Evolutionary conservation across 1,140 invertebrate species (phyloP).

Genomic region (Augochlora pura): DNA sequence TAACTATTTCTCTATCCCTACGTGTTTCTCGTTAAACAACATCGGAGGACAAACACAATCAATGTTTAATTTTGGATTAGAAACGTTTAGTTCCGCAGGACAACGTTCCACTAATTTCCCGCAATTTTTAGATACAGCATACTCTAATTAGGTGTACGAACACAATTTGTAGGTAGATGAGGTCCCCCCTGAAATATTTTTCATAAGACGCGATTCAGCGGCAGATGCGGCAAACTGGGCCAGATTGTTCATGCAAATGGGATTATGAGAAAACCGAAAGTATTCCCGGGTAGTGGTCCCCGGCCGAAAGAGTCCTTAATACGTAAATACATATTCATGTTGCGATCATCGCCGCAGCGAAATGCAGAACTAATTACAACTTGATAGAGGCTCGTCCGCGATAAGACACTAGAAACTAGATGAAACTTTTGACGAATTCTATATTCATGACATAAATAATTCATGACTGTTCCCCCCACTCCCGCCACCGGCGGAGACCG

Average conservation of each 20-base stretch:
- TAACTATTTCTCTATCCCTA: no score
- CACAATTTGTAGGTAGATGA: no score
- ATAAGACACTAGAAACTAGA: constrained; percentile 30
- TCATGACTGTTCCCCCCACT: neutral
- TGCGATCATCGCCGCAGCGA: constrained; percentile 9
- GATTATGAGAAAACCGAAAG: constrained; percentile 15
- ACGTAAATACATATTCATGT: constrained; percentile 52
- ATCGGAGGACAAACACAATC: no score
- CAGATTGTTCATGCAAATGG: constrained; percentile 23
- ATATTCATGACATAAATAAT: constrained; percentile 51
- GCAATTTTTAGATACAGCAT: no score
- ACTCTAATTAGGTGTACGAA: no score
- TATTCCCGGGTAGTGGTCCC: neutral
- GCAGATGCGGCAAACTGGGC: neutral
- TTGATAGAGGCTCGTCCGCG: constrained; percentile 25
- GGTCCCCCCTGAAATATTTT: neutral
- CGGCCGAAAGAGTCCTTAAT: constrained; percentile 29
- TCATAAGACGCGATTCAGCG: neutral
- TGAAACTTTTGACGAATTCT: constrained; percentile 41
- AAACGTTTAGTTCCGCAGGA: no score
- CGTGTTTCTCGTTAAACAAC: no score
- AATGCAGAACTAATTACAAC: constrained; percentile 42
- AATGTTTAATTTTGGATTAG: no score
- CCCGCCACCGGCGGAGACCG: neutral
- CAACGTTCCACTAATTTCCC: no score